phyloP scores from a whole-genome alignment of 2,797 vertebrate genomes.

The Xerus rutilus region DNA sequence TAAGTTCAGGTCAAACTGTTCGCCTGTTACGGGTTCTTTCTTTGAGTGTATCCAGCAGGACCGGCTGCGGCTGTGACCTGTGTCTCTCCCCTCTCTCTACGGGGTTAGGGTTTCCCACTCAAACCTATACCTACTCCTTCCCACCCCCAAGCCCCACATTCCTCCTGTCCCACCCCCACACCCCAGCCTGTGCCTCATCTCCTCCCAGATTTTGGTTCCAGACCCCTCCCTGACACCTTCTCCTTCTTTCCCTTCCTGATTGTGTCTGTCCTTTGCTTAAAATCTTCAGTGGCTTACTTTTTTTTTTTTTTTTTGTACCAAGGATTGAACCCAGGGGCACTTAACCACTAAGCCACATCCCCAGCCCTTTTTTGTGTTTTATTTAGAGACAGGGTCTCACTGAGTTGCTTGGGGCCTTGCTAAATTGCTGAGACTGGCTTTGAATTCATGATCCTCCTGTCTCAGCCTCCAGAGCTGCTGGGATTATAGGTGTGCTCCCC shows the following conservation, averaged over 20 bases:
- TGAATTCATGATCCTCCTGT: neutral
- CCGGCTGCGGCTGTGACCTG: neutral
- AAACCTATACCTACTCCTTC: neutral
- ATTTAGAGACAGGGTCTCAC: neutral
- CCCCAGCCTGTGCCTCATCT: neutral
- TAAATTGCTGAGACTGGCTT: neutral
- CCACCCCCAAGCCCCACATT: no score
- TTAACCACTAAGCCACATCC: neutral
- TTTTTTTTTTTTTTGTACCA: no score
- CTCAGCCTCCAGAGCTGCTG: neutral
- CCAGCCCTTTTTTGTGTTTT: neutral
- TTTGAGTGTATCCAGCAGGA: neutral
- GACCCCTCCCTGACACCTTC: neutral
- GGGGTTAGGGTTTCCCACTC: neutral
- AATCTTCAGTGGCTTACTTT: neutral
- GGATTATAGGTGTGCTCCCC: neutral
- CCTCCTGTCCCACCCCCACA: no score
- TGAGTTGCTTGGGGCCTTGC: neutral
- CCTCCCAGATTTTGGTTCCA: neutral
- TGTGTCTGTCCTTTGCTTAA: neutral
- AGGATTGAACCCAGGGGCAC: neutral
- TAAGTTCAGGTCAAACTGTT: neutral
- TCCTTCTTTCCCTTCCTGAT: neutral
- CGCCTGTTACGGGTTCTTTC: neutral
- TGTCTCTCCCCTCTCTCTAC: no score